phyloP scores from a whole-genome alignment of 2,113 vertebrate species.

The Caretta caretta region DNA sequence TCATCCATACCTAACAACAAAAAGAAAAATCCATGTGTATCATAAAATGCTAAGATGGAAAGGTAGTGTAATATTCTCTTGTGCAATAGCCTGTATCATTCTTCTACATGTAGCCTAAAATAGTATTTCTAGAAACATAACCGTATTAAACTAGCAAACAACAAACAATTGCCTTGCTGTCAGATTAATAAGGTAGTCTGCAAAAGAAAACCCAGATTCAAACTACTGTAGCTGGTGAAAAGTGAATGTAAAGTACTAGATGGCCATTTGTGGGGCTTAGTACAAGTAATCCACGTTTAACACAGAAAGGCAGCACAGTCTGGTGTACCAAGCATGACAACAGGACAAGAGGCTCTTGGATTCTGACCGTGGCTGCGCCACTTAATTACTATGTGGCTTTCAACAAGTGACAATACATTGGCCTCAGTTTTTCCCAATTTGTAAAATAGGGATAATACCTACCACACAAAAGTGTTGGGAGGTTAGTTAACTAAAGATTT shows the following conservation, averaged over 20 bases:
- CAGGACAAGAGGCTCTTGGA: not conserved
- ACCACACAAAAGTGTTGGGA: not conserved
- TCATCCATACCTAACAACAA: conserved; percentile 93
- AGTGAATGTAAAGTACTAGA: conserved; percentile 26
- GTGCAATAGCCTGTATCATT: not conserved
- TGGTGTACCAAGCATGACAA: not conserved
- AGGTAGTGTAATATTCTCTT: not conserved
- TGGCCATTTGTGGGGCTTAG: not conserved
- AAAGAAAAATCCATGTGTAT: conserved; percentile 45
- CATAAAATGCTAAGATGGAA: not conserved
- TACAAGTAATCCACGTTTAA: not conserved
- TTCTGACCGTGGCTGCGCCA: not conserved
- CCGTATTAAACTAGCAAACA: not conserved
- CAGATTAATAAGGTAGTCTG: conserved; percentile 21
- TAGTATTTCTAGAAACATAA: conserved; percentile 24
- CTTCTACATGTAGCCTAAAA: not conserved
- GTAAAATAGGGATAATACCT: not conserved
- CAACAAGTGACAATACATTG: not conserved
- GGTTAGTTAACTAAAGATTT: not conserved
- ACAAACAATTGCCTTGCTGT: not conserved
- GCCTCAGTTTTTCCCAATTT: not conserved
- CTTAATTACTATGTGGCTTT: not conserved
- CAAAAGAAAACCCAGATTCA: conserved; percentile 44
- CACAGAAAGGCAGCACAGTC: not conserved
- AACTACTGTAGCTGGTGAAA: conserved; percentile 62